These are phyloP conservation scores for Plectus sambesii DNA, from an alignment of 1,140 invertebrate species.

Conservation along the genomic window DNA sequence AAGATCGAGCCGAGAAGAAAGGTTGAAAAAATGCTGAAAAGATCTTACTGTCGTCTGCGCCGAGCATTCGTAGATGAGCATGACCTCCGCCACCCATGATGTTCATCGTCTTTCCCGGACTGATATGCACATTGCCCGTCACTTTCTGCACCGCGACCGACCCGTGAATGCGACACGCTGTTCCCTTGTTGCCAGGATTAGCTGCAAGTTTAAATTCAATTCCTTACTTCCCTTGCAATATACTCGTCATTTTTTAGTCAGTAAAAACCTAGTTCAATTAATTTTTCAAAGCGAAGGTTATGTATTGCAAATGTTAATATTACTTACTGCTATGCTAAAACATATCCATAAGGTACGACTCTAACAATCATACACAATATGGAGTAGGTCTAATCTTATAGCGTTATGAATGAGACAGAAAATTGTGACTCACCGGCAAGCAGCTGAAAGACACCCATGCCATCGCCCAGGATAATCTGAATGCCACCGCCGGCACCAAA, in stretches of 20 bases:
- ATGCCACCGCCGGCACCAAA: slow-evolving; percentile 19
- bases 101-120: slow-evolving; percentile 27
- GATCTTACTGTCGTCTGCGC: neutral
- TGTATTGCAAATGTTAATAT: too few relatives aligned
- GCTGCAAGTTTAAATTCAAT: too few relatives aligned
- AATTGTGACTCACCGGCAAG: slow-evolving; percentile 25
- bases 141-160: slow-evolving; percentile 34
- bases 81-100: slow-evolving; percentile 23
- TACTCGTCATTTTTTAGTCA: too few relatives aligned
- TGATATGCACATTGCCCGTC: slow-evolving; percentile 31
- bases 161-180: slow-evolving; percentile 36
- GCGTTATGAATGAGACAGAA: slow-evolving; percentile 4
- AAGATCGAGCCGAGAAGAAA: slow-evolving; percentile 11
- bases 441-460: slow-evolving; percentile 40
- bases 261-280: too few relatives aligned
- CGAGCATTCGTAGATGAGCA: slow-evolving; percentile 11
- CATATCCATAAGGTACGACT: slow-evolving; percentile 2
- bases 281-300: too few relatives aligned
- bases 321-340: slow-evolving; percentile 23
- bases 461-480: slow-evolving; percentile 43
- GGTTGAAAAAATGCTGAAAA: neutral
- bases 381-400: too few relatives aligned
- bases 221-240: too few relatives aligned
- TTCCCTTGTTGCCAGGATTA: slow-evolving; percentile 27
- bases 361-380: neutral